A percentile compares a stretch with the other conserved stretches of the same genome.
These are phyloP conservation scores for Drosophila aff. DNA, from an alignment of 1,140 invertebrate genomes.

Conservation along the genomic window DNA sequence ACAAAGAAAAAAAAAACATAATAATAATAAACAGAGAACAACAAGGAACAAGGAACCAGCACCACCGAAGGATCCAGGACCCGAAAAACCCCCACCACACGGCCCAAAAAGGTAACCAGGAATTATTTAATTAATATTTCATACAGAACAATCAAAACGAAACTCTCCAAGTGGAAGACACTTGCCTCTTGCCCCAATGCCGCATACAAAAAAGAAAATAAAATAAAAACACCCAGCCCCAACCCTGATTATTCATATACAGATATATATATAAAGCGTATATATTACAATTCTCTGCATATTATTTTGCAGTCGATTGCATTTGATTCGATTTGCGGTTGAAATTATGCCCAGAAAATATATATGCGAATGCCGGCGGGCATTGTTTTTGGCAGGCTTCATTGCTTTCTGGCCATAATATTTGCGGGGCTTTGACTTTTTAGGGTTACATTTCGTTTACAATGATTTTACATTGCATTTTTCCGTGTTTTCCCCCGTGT, in stretches of 20 bases:
- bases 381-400: slow-evolving; percentile 39
- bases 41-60: slow-evolving; percentile 14
- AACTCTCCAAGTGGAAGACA: slow-evolving; percentile 30
- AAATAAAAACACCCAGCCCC: not conserved
- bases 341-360: slow-evolving; percentile 27
- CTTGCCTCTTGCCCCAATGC: slow-evolving; percentile 33
- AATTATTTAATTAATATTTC: slow-evolving; percentile 60
- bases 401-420: slow-evolving; percentile 14
- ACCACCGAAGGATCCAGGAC: slow-evolving; percentile 26
- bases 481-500: not conserved
- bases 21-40: slow-evolving; percentile 4
- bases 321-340: slow-evolving; percentile 68
- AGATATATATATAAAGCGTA: not conserved
- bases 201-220: slow-evolving; percentile 11
- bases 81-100: slow-evolving; percentile 9
- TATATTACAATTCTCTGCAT: slow-evolving; percentile 16
- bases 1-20: slow-evolving; percentile 5
- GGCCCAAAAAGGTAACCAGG: slow-evolving; percentile 56
- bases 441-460: not conserved
- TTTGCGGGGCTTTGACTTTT: slow-evolving; percentile 24
- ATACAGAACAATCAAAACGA: slow-evolving; percentile 42
- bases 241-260: not conserved
- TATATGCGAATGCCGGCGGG: not conserved
- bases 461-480: slow-evolving; percentile 3
- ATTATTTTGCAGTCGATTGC: slow-evolving; percentile 67